These are phyloP conservation scores for Girardia tigrina DNA, from an alignment of 2,888 invertebrate genomes.

Conservation along the genomic window DNA sequence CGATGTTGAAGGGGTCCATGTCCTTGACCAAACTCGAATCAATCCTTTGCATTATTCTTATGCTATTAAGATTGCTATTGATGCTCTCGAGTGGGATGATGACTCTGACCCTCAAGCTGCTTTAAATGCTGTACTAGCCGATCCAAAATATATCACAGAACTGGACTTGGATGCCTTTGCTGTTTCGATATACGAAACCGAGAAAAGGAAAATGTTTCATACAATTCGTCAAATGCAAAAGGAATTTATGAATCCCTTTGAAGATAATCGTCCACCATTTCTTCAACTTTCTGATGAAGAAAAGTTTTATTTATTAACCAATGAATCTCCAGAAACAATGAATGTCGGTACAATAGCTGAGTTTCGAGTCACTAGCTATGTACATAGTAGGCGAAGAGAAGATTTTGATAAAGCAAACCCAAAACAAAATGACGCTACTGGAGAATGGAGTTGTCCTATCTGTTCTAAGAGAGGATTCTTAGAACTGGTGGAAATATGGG, in stretches of 20 bases:
- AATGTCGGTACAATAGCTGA: background rate
- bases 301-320: background rate
- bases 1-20: conserved; percentile 58
- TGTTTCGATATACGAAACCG: background rate
- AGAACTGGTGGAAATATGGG: conserved; percentile 53
- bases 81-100: conserved; percentile 92
- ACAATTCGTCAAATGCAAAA: background rate
- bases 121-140: background rate
- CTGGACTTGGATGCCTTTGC: conserved; percentile 8
- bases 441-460: conserved; percentile 91
- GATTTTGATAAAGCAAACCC: conserved; percentile 89
- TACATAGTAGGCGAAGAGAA: conserved; percentile 48
- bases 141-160: background rate
- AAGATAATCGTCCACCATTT: background rate
- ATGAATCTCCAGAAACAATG: background rate
- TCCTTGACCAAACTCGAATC: conserved; percentile 81
- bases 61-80: conserved; percentile 99
- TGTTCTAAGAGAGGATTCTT: conserved; percentile 87
- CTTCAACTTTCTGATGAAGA: background rate
- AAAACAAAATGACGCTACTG: conserved; percentile 78
- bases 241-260: conserved; percentile 3
- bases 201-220: background rate
- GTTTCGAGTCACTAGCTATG: background rate
- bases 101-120: conserved; percentile 40
- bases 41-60: conserved; percentile 99